phyloP scores from a whole-genome alignment of 1,140 invertebrate genomes.

The Drosophila obscura region DNA sequence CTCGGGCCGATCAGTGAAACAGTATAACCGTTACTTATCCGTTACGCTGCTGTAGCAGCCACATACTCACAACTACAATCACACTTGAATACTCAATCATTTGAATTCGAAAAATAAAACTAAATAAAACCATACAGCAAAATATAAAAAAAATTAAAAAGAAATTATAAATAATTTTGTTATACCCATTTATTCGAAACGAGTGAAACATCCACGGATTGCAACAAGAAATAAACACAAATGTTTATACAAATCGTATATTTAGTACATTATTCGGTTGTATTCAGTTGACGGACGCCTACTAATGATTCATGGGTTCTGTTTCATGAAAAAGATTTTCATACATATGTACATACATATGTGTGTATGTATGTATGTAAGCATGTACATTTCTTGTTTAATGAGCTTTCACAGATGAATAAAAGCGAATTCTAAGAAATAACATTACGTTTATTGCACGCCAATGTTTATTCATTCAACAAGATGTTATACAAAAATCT shows the following conservation, averaged over 20 bases:
- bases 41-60: not conserved
- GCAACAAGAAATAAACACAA: conserved; percentile 16
- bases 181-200: conserved; percentile 21
- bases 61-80: too few relatives aligned
- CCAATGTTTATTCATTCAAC: conserved; percentile 11
- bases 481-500: conserved; percentile 3
- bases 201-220: conserved; percentile 11
- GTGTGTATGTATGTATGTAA: too few relatives aligned
- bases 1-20: not conserved
- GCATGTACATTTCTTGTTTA: not conserved
- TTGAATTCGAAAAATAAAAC: too few relatives aligned
- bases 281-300: too few relatives aligned
- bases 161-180: not conserved
- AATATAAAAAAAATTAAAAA: too few relatives aligned
- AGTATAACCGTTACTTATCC: not conserved
- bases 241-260: too few relatives aligned
- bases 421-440: conserved; percentile 31
- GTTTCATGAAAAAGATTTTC: too few relatives aligned
- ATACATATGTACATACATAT: too few relatives aligned
- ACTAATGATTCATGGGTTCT: too few relatives aligned
- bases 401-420: conserved; percentile 8
- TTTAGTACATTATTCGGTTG: too few relatives aligned
- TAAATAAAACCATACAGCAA: too few relatives aligned
- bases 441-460: conserved; percentile 24
- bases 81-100: too few relatives aligned